Evolutionary conservation across 1,140 invertebrate genomes (phyloP), one percentile per base, ranked within the genome.

Genomic region (Chymomyza costata): DNA sequence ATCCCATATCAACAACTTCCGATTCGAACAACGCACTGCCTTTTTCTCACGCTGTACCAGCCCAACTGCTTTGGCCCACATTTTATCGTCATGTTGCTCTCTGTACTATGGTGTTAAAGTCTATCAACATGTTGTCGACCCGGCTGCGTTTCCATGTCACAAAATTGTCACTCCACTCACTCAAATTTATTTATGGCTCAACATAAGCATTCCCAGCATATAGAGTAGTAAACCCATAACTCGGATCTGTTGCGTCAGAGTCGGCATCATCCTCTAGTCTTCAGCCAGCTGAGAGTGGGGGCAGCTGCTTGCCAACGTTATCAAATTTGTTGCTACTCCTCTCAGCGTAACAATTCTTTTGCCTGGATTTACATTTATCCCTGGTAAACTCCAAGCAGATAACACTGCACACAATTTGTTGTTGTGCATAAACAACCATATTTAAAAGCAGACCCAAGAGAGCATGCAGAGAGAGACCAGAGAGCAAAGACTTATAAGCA

Each of bases 161-260:
- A 25, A 25, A 3, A 25, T 25, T 25, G 21, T 25, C 47, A 49
- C 39, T 58, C 41, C 65, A 70, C 38, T 78, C 48, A 57, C 58
- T 78, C 71, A 78, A 80, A 78, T 78, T 78, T 78, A 78, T 78
- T 78, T 78, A 78, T 71, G 67, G 73, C 73, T 60, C 62, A 67
- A 54, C 56, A 38, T 51, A 56, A 55, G 46, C 51, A 50, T 25
- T 25, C 3, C 21, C 21, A 5, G 21, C 3, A 25, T 25, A 25
- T 8, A 8, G 3, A 25, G 3, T 8, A 25, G 21, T 25, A 8
- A 3, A 5, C 8, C 7, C 35, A 31, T 28, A 38, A 32, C 31
- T 14, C 41, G n/a, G n/a, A 38, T 11, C 34, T 10, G 10, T 8
- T 35, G 34, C 14, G 10, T 15, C 38, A 7, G 34, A 21, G 41